These are phyloP conservation scores for Pimephales promelas DNA, from an alignment of 2,113 vertebrate genomes.

Conservation along the genomic window DNA sequence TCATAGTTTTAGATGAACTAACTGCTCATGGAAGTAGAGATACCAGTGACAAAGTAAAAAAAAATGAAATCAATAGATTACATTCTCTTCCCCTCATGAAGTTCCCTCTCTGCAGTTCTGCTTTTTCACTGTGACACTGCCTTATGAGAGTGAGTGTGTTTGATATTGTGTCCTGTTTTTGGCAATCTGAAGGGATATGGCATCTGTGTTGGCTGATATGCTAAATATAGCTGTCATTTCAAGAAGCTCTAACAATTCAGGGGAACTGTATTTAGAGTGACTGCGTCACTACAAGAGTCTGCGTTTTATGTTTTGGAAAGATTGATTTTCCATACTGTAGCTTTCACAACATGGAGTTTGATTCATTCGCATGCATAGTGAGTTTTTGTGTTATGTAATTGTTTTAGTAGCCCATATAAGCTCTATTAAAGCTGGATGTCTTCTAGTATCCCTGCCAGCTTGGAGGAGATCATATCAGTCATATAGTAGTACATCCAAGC, in stretches of 20 bases:
- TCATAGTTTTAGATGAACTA: constrained; percentile 1
- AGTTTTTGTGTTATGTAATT: constrained; percentile 6
- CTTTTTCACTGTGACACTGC: not conserved
- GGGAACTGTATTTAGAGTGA: constrained; percentile 12
- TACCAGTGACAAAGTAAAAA: not conserved
- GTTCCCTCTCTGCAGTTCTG: not conserved
- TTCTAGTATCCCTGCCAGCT: not conserved
- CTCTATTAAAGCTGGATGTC: constrained; percentile 19
- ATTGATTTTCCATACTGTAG: constrained; percentile 32
- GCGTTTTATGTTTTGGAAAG: not conserved
- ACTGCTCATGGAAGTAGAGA: not conserved
- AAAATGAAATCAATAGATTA: not conserved
- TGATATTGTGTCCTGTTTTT: constrained; percentile 39
- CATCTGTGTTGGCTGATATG: not conserved
- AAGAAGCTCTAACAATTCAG: constrained; percentile 25
- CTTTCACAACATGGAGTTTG: not conserved
- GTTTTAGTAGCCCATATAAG: not conserved
- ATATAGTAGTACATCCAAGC: not conserved
- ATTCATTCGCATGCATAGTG: not conserved
- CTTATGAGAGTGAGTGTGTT: constrained; percentile 1
- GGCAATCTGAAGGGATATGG: constrained; percentile 9
- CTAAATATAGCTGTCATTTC: constrained; percentile 33
- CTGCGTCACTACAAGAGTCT: not conserved
- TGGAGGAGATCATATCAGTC: not conserved
- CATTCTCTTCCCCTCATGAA: not conserved